Evolutionary conservation across 2,888 invertebrate species (phyloP), one percentile per base, ranked within the genome.

Genomic region (Lasiommata megera): DNA sequence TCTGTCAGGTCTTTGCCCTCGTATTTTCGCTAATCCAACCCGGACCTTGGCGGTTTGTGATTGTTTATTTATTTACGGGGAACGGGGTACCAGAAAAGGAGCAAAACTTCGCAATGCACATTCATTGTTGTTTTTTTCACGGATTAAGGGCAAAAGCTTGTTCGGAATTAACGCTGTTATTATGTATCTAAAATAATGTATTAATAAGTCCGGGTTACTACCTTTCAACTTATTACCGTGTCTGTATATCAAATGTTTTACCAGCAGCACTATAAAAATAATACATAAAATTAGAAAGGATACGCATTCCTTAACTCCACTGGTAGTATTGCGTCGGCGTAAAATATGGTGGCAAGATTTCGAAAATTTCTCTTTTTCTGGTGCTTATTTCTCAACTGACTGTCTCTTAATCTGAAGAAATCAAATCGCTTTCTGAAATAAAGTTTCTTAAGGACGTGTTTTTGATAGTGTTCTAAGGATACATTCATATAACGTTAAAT

Each of bases 11-110:
- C 51, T 31, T 56, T 40, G 51, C 44, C 51, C 56, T 52, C 28
- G 44, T 38, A 38, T 37, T 52, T 52, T 52, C 11, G 51, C 44
- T 16, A 29, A 29, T 51, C 43, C n/a, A 28, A 56, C 48, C 56
- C 51, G 51, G 51, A 56, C 29, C 46, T 56, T 11, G 50, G 14
- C 5, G 6, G 29, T 46, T 46, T 14, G 31, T 44, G 14, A 29
- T 44, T 14, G 29, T 44, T 46, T 46, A 46, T 46, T 46, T 46
- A 31, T 29, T 28, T 46, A 6, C 46, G 29, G 5, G 31, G 29
- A 14, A 29, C 28, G 14, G 43, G 28, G 23, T 29, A 14, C 14
- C 29, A 16, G 14, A 46, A 46, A 46, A 46, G 16, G 31, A 46
- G 46, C 31, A 46, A 16, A 11, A 12, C 9, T 14, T 44, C 28